These are phyloP conservation scores for Procambarus virginalis DNA, from an alignment of 1,140 invertebrate species.

Conservation along the genomic window DNA sequence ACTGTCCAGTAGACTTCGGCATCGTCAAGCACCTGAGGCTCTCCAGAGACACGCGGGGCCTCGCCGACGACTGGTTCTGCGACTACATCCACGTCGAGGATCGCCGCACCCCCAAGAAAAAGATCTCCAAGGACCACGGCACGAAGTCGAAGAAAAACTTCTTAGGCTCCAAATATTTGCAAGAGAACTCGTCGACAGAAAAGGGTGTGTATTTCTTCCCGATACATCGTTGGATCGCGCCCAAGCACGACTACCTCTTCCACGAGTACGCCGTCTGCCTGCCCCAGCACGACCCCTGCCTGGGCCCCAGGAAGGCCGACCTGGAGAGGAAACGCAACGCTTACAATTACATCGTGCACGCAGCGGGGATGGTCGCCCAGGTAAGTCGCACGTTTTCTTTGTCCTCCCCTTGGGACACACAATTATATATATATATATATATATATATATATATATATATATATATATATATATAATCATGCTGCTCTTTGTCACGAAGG, in stretches of 20 bases:
- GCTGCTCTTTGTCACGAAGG: no score
- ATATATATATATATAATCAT: no score
- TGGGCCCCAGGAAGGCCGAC: slow-evolving; percentile 74
- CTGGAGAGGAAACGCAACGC: slow-evolving; percentile 73
- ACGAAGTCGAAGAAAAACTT: slow-evolving; percentile 74
- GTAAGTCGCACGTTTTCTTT: background rate
- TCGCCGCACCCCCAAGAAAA: slow-evolving; percentile 64
- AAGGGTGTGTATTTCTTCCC: slow-evolving; percentile 72
- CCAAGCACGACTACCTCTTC: slow-evolving; percentile 74
- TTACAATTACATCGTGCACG: slow-evolving; percentile 72
- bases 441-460: no score
- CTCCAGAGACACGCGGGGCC: slow-evolving; percentile 62
- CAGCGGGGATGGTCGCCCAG: slow-evolving; percentile 47
- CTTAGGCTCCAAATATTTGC: slow-evolving; percentile 59
- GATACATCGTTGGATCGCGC: slow-evolving; percentile 73
- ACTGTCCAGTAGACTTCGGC: slow-evolving; percentile 61
- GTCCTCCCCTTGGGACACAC: no score
- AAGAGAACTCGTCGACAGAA: slow-evolving; percentile 75
- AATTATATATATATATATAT: no score
- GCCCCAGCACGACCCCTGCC: slow-evolving; percentile 74
- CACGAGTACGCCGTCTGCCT: slow-evolving; percentile 74
- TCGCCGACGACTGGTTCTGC: slow-evolving; percentile 71
- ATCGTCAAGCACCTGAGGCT: slow-evolving; percentile 21
- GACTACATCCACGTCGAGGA: slow-evolving; percentile 70
- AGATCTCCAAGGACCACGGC: slow-evolving; percentile 75